Percentiles rank a stretch among this genome's conserved stretches.
Conservation (phyloP, 2,113 vertebrate species). For the Ciconia stormi region DNA sequence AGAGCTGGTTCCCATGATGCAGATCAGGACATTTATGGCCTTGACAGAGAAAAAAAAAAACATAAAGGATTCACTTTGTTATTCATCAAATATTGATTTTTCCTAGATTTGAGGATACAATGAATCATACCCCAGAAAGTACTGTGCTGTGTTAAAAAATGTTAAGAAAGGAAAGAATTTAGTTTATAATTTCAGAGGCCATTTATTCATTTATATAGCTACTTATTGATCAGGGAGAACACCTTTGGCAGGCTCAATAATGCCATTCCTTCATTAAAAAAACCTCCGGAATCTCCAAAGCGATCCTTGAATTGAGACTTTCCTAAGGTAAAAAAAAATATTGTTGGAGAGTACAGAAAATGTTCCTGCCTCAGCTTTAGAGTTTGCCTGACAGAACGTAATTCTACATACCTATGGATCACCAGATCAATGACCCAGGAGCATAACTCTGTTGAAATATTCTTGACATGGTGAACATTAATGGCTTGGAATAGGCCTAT, state of each 20-base stretch:
- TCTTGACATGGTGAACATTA: conserved; percentile 16
- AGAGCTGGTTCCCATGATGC: too few species aligned
- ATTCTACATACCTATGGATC: neutral
- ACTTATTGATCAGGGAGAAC: neutral
- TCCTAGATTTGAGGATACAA: neutral
- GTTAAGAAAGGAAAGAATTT: neutral
- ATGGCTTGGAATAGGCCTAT: neutral
- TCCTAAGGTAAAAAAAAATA: neutral
- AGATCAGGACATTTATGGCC: neutral
- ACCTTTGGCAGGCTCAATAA: neutral
- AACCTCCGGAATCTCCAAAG: neutral
- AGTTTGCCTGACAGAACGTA: neutral
- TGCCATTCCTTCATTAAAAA: neutral
- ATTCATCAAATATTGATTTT: neutral
- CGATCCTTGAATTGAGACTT: neutral
- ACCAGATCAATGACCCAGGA: conserved; percentile 32
- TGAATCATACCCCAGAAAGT: neutral
- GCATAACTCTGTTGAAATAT: conserved; percentile 39
- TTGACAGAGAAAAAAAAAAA: neutral
- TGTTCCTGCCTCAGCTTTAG: neutral
- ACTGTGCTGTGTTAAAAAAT: neutral
- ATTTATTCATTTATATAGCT: neutral
- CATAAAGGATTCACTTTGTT: neutral
- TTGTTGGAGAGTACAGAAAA: neutral
- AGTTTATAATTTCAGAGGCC: neutral